Percentiles rank a stretch among this genome's conserved stretches.
Evolutionary conservation across 1,140 invertebrate species (phyloP).

Genomic region (Drosophila rhopaloa): DNA sequence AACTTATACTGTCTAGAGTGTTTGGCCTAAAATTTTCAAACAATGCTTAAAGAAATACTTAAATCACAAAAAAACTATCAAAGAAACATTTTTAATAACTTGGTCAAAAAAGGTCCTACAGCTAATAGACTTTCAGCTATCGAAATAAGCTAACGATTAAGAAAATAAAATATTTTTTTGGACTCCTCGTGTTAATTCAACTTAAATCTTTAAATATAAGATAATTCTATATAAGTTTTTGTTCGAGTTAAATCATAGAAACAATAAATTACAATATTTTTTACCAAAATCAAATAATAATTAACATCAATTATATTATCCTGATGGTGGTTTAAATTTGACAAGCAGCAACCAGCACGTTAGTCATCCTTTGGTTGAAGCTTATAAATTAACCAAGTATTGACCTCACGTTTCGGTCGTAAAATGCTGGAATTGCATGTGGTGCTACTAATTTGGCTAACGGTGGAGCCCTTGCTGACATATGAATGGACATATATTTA

Average conservation of each 20-base stretch:
- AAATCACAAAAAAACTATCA: background rate
- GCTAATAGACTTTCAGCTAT: too few species aligned
- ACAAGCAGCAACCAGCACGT: background rate
- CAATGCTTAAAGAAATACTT: background rate
- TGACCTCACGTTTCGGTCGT: conserved; percentile 49
- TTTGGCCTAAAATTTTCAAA: conserved; percentile 10
- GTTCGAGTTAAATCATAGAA: background rate
- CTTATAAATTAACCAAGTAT: conserved; percentile 34
- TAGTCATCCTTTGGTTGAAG: conserved; percentile 3
- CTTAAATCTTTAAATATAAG: too few species aligned
- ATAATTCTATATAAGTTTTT: too few species aligned
- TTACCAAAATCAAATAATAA: background rate
- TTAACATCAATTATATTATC: background rate
- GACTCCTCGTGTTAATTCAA: too few species aligned
- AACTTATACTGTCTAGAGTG: conserved; percentile 6
- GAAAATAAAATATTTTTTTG: too few species aligned
- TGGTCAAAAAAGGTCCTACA: too few species aligned
- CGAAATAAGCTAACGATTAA: too few species aligned
- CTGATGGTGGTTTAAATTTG: background rate
- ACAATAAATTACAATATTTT: too few species aligned
- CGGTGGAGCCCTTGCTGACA: conserved; percentile 20
- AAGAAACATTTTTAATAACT: background rate
- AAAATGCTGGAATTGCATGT: conserved; percentile 49
- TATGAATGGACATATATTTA: conserved; percentile 18
- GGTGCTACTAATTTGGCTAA: conserved; percentile 50